A percentile compares a stretch with the other conserved stretches of the same genome.
Conservation (phyloP, 2,113 vertebrate genomes). For the Tyrannus savana region DNA sequence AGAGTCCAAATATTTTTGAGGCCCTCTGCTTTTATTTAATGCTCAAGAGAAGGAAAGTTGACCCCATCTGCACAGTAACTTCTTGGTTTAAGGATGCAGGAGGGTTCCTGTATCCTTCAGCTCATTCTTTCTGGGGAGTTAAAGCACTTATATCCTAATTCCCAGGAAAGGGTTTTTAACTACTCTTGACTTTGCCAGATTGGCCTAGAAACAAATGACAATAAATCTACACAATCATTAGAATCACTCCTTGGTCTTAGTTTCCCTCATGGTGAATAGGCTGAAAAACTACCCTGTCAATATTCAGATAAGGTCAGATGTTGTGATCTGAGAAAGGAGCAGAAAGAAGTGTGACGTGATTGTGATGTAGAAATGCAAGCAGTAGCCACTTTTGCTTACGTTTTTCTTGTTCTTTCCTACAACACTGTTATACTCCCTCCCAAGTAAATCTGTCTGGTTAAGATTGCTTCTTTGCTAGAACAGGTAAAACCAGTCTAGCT, state of each 20-base stretch:
- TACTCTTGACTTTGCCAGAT: background rate
- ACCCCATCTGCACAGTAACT: background rate
- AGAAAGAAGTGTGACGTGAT: background rate
- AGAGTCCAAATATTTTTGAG: background rate
- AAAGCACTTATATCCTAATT: background rate
- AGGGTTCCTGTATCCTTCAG: too few species aligned
- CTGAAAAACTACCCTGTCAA: background rate
- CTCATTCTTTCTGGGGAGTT: background rate
- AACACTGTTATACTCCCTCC: background rate
- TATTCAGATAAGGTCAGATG: background rate
- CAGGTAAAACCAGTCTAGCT: conserved; percentile 26
- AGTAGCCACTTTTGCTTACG: background rate
- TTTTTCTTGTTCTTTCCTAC: background rate
- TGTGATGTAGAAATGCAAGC: background rate
- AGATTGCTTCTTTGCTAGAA: background rate
- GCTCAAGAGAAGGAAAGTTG: background rate
- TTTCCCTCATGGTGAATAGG: background rate
- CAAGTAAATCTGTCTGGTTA: background rate
- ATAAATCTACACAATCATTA: background rate
- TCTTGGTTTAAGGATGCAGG: background rate
- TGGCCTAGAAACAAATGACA: background rate
- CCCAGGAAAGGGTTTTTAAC: background rate
- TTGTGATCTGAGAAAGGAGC: background rate
- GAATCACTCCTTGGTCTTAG: background rate
- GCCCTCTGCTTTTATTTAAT: background rate